Conservation (phyloP, 2,888 invertebrate genomes). For the Nipponacmea schrenckii region DNA sequence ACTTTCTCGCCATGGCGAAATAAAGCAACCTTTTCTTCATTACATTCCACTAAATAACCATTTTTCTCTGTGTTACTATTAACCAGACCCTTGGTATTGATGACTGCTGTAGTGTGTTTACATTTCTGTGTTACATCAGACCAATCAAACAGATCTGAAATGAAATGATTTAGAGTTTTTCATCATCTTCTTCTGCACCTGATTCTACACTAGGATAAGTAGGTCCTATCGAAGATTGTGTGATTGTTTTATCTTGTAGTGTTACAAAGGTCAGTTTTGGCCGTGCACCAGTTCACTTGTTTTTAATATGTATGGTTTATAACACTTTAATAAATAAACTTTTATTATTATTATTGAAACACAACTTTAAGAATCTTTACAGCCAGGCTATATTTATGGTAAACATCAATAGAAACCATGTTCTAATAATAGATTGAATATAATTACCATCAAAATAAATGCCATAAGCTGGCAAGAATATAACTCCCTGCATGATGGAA, state of each 20-base stretch:
- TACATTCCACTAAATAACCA: slow-evolving; percentile 47
- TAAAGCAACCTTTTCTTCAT: slow-evolving; percentile 55
- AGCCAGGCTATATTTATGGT: too few relatives aligned
- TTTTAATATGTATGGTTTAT: too few relatives aligned
- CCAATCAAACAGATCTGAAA: slow-evolving; percentile 57
- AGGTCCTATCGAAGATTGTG: too few relatives aligned
- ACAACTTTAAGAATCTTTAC: too few relatives aligned
- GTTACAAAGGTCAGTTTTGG: too few relatives aligned
- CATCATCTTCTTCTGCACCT: not conserved
- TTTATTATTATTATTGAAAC: too few relatives aligned
- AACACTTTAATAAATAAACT: too few relatives aligned
- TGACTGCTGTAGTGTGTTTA: slow-evolving; percentile 27
- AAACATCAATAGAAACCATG: too few relatives aligned
- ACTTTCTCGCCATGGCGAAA: slow-evolving; percentile 50
- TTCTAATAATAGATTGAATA: not conserved
- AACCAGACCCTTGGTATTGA: slow-evolving; percentile 27
- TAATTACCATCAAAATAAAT: slow-evolving; percentile 21
- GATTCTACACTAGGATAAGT: too few relatives aligned
- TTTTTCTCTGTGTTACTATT: slow-evolving; percentile 26
- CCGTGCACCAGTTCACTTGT: too few relatives aligned
- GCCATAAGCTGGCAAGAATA: slow-evolving; percentile 21
- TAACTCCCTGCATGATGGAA: slow-evolving; percentile 19
- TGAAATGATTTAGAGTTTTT: not conserved
- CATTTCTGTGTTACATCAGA: slow-evolving; percentile 38
- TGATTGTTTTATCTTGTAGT: too few relatives aligned